Conservation (phyloP, 1,140 invertebrate species). For the Pseudoatta argentina region DNA sequence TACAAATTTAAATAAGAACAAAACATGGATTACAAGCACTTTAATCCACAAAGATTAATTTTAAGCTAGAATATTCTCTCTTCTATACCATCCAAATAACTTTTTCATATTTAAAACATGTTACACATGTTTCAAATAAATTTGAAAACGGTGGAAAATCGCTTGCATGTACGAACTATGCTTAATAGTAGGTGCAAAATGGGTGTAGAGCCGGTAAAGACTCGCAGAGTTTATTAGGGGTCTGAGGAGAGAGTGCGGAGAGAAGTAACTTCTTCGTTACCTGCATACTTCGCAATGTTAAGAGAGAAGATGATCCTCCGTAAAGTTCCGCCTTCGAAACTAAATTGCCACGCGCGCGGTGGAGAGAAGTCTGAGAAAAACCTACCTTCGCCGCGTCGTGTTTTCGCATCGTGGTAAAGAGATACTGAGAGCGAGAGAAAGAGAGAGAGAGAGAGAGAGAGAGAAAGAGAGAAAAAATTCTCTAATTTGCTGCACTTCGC, state of each 20-base stretch:
- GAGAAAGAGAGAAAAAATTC: conserved; percentile 15
- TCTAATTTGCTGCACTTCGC: conserved; percentile 38
- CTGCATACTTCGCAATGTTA: conserved; percentile 62
- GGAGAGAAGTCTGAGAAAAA: conserved; percentile 39
- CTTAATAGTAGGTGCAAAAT: conserved; percentile 54
- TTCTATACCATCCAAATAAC: not conserved
- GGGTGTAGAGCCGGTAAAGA: not conserved
- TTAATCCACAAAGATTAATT: not conserved
- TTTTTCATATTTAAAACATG: not conserved
- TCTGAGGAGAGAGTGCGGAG: not conserved
- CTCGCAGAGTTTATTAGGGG: conserved; percentile 36
- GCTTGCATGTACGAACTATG: not conserved
- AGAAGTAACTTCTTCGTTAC: conserved; percentile 36
- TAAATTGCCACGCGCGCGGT: conserved; percentile 60
- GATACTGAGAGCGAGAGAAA: not conserved
- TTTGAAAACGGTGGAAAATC: not conserved
- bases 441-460: no score
- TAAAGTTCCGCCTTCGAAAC: conserved; percentile 60
- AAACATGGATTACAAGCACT: no score
- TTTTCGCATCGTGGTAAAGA: not conserved
- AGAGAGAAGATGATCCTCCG: conserved; percentile 25
- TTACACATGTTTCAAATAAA: not conserved
- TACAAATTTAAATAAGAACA: no score
- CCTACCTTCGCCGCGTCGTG: conserved; percentile 11
- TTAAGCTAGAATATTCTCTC: not conserved